Percentiles rank a stretch among this genome's conserved stretches.
These are phyloP conservation scores for Graphium colonna DNA, from an alignment of 2,888 invertebrate genomes.

Conservation along the genomic window DNA sequence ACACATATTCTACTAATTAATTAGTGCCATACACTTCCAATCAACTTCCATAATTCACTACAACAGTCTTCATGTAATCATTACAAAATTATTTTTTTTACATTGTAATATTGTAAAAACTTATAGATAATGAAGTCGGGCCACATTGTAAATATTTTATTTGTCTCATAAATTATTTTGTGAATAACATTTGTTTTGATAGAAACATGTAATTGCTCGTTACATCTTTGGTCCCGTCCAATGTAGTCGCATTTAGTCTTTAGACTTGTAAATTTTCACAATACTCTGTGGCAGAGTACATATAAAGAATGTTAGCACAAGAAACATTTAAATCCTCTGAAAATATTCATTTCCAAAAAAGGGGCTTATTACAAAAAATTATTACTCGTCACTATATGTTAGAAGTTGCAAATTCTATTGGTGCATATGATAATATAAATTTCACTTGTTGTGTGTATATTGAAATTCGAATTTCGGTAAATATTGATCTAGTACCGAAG, in stretches of 20 bases:
- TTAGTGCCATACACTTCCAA: not conserved
- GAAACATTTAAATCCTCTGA: not conserved
- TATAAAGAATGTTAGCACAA: not conserved
- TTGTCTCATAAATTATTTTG: not conserved
- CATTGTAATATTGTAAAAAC: too few relatives aligned
- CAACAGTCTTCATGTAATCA: not conserved
- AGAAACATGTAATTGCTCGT: slow-evolving; percentile 24
- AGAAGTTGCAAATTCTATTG: too few relatives aligned
- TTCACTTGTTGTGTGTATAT: not conserved
- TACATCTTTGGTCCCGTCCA: slow-evolving; percentile 57
- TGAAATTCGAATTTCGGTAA: not conserved
- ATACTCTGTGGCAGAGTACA: not conserved
- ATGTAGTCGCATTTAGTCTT: slow-evolving; percentile 43
- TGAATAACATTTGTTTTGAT: slow-evolving; percentile 37
- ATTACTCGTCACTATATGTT: too few relatives aligned
- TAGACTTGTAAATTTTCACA: slow-evolving; percentile 39
- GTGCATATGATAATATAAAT: too few relatives aligned
- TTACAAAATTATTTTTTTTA: not conserved
- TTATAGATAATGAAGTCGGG: not conserved
- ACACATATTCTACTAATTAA: not conserved
- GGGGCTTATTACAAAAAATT: too few relatives aligned
- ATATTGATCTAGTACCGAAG: not conserved
- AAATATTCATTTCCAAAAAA: too few relatives aligned
- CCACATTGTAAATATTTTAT: not conserved
- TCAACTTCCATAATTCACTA: not conserved